These are phyloP conservation scores for Pyrocoelia pectoralis DNA, from an alignment of 2,888 invertebrate species.

Conservation along the genomic window DNA sequence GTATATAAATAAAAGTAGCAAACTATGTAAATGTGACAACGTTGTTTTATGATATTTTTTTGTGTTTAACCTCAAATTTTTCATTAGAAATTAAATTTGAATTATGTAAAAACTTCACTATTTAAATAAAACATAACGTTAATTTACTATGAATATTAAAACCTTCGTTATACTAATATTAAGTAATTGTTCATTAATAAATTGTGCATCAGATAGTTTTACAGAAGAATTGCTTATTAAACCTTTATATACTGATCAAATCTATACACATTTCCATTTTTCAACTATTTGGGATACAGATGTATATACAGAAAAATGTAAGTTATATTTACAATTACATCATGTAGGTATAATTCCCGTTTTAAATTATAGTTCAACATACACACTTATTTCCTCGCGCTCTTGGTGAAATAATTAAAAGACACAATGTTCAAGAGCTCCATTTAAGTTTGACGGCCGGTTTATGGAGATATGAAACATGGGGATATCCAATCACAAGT, in stretches of 20 bases:
- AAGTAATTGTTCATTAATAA: not conserved
- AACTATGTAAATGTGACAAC: too few relatives aligned
- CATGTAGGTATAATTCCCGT: slow-evolving; percentile 10
- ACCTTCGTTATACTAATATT: not conserved
- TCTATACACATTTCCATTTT: slow-evolving; percentile 93
- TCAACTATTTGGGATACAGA: slow-evolving; percentile 78
- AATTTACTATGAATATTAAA: not conserved
- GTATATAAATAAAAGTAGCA: too few relatives aligned
- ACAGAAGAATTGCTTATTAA: slow-evolving; percentile 90
- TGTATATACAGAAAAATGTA: slow-evolving; percentile 66
- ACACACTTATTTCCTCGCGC: slow-evolving; percentile 88
- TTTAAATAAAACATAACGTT: too few relatives aligned
- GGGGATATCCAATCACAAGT: slow-evolving; percentile 93
- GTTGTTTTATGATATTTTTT: too few relatives aligned
- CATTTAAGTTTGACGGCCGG: slow-evolving; percentile 94
- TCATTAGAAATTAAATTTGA: too few relatives aligned
- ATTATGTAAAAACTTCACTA: too few relatives aligned
- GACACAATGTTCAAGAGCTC: slow-evolving; percentile 87
- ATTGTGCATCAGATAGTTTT: slow-evolving; percentile 59
- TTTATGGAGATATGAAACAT: slow-evolving; percentile 89
- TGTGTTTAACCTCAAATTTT: too few relatives aligned
- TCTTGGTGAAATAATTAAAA: slow-evolving; percentile 84
- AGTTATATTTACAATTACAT: slow-evolving; percentile 51
- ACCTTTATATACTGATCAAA: slow-evolving; percentile 82
- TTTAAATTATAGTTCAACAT: slow-evolving; percentile 71